Evolutionary conservation across 2,888 invertebrate genomes (phyloP).

Genomic region (Watsonalla binaria): DNA sequence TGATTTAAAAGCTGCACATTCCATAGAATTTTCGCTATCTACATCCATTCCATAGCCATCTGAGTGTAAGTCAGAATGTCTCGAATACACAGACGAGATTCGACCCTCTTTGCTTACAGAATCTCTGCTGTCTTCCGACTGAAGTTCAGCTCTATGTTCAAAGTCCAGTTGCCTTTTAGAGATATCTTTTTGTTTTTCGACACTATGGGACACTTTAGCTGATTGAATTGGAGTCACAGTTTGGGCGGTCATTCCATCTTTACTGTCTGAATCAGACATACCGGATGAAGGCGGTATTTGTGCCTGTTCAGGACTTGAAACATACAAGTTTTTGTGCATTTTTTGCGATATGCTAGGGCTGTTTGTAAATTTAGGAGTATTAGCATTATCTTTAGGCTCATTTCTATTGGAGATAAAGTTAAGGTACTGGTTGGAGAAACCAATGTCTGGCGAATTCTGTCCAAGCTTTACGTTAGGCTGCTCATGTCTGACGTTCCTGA

Average conservation of each 20-base stretch:
- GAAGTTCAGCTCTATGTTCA: slow-evolving; percentile 64
- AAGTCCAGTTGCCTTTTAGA: slow-evolving; percentile 73
- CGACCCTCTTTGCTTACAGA: slow-evolving; percentile 71
- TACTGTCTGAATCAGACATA: slow-evolving; percentile 71
- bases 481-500: slow-evolving; percentile 68
- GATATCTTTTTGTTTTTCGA: slow-evolving; percentile 68
- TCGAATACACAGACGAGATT: slow-evolving; percentile 65
- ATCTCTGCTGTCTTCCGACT: slow-evolving; percentile 73
- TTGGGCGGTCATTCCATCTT: slow-evolving; percentile 70
- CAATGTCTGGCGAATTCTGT: slow-evolving; percentile 65
- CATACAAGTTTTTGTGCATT: slow-evolving; percentile 75
- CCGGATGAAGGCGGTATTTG: slow-evolving; percentile 73
- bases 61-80: slow-evolving; percentile 67
- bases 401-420: slow-evolving; percentile 73
- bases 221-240: slow-evolving; percentile 65
- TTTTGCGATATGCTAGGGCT: slow-evolving; percentile 73
- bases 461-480: slow-evolving; percentile 60
- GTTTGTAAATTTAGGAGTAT: slow-evolving; percentile 74
- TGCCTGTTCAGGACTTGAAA: slow-evolving; percentile 72
- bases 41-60: slow-evolving; percentile 75
- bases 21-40: slow-evolving; percentile 76
- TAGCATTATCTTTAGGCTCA: slow-evolving; percentile 75
- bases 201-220: slow-evolving; percentile 55
- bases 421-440: slow-evolving; percentile 71
- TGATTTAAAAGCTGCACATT: slow-evolving; percentile 69